Evolutionary conservation across 2,113 vertebrate genomes (phyloP).

Genomic region (Ginglymostoma cirratum): DNA sequence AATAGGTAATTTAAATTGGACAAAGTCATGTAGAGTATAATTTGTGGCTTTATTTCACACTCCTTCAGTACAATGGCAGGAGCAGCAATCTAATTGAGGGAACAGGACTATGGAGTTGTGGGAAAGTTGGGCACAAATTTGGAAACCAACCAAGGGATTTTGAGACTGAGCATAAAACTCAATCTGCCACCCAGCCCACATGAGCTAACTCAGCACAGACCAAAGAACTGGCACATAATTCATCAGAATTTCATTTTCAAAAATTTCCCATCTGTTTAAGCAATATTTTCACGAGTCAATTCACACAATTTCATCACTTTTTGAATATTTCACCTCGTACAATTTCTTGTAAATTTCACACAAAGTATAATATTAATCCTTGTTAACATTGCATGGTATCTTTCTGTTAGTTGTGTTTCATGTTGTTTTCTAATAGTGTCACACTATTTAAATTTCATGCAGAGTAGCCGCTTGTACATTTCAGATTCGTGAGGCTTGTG

Average conservation of each 20-base stretch:
- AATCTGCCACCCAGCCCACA: not conserved
- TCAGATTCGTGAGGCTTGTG: not conserved
- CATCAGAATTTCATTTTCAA: not conserved
- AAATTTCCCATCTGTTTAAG: not conserved
- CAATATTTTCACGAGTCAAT: not conserved
- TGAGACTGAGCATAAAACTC: not conserved
- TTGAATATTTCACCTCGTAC: not conserved
- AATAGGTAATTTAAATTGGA: not conserved
- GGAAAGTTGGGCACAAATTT: not conserved
- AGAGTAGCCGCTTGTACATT: not conserved
- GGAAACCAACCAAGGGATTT: not conserved
- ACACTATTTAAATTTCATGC: not conserved
- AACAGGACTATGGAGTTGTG: not conserved
- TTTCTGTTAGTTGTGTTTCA: not conserved
- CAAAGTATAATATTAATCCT: not conserved
- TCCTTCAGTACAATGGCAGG: not conserved
- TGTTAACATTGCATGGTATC: not conserved
- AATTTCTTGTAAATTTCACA: conserved; percentile 1
- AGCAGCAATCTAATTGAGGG: not conserved
- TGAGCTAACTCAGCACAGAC: not conserved
- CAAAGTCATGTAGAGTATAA: not conserved
- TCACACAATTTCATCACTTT: not conserved
- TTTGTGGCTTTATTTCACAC: not conserved
- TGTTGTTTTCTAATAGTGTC: not conserved
- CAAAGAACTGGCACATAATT: not conserved